These are phyloP conservation scores for Stegodyphus dumicola DNA, from an alignment of 1,140 invertebrate genomes.

Conservation along the genomic window DNA sequence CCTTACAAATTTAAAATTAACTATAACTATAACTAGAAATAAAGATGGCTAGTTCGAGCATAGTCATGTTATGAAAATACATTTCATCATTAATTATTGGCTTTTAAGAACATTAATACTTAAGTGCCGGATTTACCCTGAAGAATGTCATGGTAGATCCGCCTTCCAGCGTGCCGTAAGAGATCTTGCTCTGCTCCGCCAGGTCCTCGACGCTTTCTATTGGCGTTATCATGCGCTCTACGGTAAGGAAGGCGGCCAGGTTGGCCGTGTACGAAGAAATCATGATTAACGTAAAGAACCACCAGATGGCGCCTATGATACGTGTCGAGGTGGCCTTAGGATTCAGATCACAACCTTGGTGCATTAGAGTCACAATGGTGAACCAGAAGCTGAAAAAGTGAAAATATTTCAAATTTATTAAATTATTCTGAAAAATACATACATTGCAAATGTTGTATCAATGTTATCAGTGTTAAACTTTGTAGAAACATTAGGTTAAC, in stretches of 20 bases:
- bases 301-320: conserved; percentile 96
- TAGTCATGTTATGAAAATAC: too few species aligned
- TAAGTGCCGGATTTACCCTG: conserved; percentile 76
- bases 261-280: conserved; percentile 99
- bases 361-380: conserved; percentile 71
- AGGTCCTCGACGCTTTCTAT: conserved; percentile 97
- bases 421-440: background rate
- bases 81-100: too few species aligned
- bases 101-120: background rate
- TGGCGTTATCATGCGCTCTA: conserved; percentile 95
- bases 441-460: too few species aligned
- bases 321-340: conserved; percentile 93
- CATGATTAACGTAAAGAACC: conserved; percentile 99
- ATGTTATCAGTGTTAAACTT: too few species aligned
- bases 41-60: too few species aligned
- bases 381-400: conserved; percentile 68
- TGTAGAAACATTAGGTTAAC: too few species aligned
- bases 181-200: conserved; percentile 91
- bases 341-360: conserved; percentile 66
- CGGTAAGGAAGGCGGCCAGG: conserved; percentile 95
- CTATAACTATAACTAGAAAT: too few species aligned
- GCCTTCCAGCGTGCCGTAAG: conserved; percentile 91
- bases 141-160: conserved; percentile 97
- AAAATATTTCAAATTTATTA: background rate
- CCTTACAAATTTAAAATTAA: too few species aligned